Evolutionary conservation across 2,888 invertebrate species (phyloP).

Genomic region (Xestia rhomboidea): DNA sequence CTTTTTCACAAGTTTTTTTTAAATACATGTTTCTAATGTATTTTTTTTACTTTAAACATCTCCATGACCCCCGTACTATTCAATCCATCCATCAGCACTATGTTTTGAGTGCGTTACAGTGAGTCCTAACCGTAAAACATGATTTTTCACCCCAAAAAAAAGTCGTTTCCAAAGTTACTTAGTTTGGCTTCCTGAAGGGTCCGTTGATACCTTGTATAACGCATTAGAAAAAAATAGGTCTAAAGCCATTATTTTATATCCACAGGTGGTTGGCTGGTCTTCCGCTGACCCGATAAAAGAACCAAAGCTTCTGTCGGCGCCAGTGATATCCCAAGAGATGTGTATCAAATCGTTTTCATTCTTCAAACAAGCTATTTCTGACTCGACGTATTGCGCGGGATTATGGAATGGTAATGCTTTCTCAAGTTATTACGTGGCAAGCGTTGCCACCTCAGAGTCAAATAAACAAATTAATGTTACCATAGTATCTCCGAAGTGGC

Average conservation of each 20-base stretch:
- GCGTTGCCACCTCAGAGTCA: no score
- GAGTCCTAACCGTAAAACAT: no score
- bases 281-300: not conserved
- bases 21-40: no score
- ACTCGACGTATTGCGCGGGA: slow-evolving; percentile 8
- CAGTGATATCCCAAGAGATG: slow-evolving; percentile 17
- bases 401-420: not conserved
- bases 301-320: not conserved
- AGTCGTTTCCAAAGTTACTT: no score
- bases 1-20: no score
- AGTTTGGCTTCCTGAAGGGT: no score
- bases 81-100: no score
- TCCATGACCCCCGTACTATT: no score
- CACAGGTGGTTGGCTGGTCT: not conserved
- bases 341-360: slow-evolving; percentile 8
- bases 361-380: not conserved
- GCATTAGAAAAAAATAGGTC: not conserved
- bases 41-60: no score
- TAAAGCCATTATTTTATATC: not conserved
- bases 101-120: no score
- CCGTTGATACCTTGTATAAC: no score
- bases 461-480: not conserved
- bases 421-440: not conserved
- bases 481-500: not conserved
- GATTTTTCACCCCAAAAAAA: no score